A percentile compares a stretch with the other conserved stretches of the same genome.
phyloP scores from a whole-genome alignment of 2,888 invertebrate species.

The Autographa gamma region DNA sequence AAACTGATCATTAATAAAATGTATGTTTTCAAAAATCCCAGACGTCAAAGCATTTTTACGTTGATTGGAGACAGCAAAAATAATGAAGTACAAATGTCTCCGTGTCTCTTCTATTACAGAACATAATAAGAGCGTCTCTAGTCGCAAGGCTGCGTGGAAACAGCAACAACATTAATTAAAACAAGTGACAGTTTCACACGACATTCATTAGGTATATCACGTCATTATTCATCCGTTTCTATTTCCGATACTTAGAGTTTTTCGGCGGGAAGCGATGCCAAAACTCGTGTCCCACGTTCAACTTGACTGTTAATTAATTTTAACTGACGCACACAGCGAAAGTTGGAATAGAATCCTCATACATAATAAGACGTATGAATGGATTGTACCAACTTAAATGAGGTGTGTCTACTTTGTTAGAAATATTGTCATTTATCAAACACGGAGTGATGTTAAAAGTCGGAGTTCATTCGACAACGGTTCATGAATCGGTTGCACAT shows the following conservation, averaged over 20 bases:
- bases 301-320: conserved; percentile 82
- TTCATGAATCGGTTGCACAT: conserved; percentile 40
- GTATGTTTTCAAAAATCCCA: conserved; percentile 68
- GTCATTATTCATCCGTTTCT: conserved; percentile 84
- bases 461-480: conserved; percentile 22
- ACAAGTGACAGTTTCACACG: conserved; percentile 82
- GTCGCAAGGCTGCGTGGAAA: conserved; percentile 66
- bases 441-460: conserved; percentile 34
- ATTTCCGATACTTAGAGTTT: conserved; percentile 84
- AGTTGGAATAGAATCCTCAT: conserved; percentile 70
- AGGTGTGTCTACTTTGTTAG: conserved; percentile 60
- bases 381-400: conserved; percentile 71
- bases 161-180: conserved; percentile 80
- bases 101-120: conserved; percentile 71
- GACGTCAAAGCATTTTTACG: conserved; percentile 77
- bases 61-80: conserved; percentile 68
- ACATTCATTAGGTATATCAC: conserved; percentile 78
- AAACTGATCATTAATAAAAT: conserved; percentile 71
- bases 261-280: conserved; percentile 77
- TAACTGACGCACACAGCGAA: conserved; percentile 74
- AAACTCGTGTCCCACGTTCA: conserved; percentile 75
- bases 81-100: conserved; percentile 78
- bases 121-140: conserved; percentile 60
- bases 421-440: conserved; percentile 67
- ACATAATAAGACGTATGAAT: conserved; percentile 67